Evolutionary conservation across 1,140 invertebrate species (phyloP).

Genomic region (Mizuhopecten yessoensis): DNA sequence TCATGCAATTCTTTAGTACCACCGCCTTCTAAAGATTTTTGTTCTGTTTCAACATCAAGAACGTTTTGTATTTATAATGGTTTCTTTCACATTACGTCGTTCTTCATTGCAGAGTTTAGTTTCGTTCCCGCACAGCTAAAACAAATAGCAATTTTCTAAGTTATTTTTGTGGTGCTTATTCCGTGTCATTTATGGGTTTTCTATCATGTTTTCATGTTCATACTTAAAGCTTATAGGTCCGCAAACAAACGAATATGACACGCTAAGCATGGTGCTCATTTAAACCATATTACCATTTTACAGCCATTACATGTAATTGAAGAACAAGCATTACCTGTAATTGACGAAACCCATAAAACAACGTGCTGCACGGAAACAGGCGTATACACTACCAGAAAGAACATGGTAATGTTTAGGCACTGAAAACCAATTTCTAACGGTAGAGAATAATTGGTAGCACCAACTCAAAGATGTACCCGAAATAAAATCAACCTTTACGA

Average conservation of each 20-base stretch:
- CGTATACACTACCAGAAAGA: background rate
- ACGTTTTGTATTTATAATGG: background rate
- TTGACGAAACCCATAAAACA: background rate
- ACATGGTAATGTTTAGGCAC: background rate
- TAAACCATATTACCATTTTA: background rate
- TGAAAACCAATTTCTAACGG: too few species aligned
- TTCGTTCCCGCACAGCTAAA: background rate
- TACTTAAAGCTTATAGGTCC: background rate
- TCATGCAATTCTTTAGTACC: too few species aligned
- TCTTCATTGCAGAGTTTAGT: background rate
- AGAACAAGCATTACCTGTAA: background rate
- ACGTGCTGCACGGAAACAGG: background rate
- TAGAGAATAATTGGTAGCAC: too few species aligned
- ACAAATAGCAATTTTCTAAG: background rate
- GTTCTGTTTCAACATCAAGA: background rate
- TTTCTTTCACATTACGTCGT: background rate
- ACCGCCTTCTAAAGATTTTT: background rate
- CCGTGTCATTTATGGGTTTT: background rate
- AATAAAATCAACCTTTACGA: too few species aligned
- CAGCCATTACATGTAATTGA: background rate
- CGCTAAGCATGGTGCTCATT: background rate
- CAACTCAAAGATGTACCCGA: too few species aligned
- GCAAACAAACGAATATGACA: background rate
- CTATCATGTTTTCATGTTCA: background rate
- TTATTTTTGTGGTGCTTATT: background rate